Conservation (phyloP, 2,888 invertebrate genomes). For the Empis livida region DNA sequence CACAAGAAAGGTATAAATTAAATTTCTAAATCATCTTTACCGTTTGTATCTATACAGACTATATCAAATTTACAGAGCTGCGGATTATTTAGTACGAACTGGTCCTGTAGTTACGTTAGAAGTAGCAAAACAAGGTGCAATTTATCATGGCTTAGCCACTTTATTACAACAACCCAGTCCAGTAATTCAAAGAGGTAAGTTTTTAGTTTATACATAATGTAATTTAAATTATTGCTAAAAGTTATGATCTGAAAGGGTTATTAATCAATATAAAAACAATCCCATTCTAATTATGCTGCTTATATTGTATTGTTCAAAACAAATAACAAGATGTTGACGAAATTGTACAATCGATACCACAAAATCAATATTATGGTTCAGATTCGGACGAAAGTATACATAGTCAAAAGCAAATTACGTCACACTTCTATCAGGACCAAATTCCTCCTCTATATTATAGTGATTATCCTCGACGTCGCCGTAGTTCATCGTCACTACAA, state of each 20-base stretch:
- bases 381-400: slow-evolving; percentile 34
- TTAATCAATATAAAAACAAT: background rate
- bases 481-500: slow-evolving; percentile 31
- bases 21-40: background rate
- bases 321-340: slow-evolving; percentile 12
- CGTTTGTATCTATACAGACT: background rate
- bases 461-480: slow-evolving; percentile 18
- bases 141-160: slow-evolving; percentile 90
- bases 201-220: background rate
- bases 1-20: slow-evolving; percentile 51
- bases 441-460: background rate
- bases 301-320: background rate
- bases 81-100: slow-evolving; percentile 88
- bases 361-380: slow-evolving; percentile 22
- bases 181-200: slow-evolving; percentile 58
- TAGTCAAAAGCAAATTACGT: slow-evolving; percentile 10
- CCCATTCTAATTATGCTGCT: background rate
- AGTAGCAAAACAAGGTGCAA: slow-evolving; percentile 96
- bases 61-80: slow-evolving; percentile 51
- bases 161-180: slow-evolving; percentile 85
- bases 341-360: slow-evolving; percentile 18
- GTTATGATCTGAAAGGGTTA: background rate
- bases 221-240: background rate
- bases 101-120: slow-evolving; percentile 88
- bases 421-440: slow-evolving; percentile 1